Percentiles rank a stretch among this genome's conserved stretches.
Conservation (phyloP, 2,888 invertebrate species). For the Chloroclysta siterata region DNA sequence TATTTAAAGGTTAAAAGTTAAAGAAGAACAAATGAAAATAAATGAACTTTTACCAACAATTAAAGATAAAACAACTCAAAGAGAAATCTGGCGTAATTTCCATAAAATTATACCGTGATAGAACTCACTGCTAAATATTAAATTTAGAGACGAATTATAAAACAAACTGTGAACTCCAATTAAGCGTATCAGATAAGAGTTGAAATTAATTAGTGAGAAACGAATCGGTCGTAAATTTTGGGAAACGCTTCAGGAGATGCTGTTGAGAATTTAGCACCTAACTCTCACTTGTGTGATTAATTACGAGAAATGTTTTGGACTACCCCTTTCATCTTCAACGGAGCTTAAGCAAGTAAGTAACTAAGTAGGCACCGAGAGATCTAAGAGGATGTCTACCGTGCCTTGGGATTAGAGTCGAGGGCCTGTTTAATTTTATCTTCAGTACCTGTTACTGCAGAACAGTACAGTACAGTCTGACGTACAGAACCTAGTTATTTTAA, state of each 20-base stretch:
- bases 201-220: conserved; percentile 71
- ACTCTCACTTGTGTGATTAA: conserved; percentile 47
- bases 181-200: conserved; percentile 68
- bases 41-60: conserved; percentile 10
- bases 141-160: conserved; percentile 57
- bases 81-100: conserved; percentile 34
- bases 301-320: conserved; percentile 41
- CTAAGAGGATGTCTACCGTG: too few relatives aligned
- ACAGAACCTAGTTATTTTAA: too few relatives aligned
- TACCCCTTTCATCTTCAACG: neutral
- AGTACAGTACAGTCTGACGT: too few relatives aligned
- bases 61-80: conserved; percentile 13
- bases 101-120: conserved; percentile 35
- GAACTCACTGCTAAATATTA: conserved; percentile 52
- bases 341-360: too few relatives aligned
- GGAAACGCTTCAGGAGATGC: conserved; percentile 49
- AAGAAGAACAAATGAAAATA: neutral
- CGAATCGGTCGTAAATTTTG: conserved; percentile 67
- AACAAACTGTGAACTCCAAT: conserved; percentile 66
- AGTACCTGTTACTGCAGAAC: too few relatives aligned
- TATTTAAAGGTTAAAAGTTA: too few relatives aligned
- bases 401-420: too few relatives aligned
- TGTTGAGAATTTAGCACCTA: conserved; percentile 49
- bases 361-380: too few relatives aligned
- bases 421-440: too few relatives aligned